Percentiles rank a stretch among this genome's conserved stretches.
Evolutionary conservation across 2,797 vertebrate genomes (phyloP).

Genomic region (Rhincodon typus): DNA sequence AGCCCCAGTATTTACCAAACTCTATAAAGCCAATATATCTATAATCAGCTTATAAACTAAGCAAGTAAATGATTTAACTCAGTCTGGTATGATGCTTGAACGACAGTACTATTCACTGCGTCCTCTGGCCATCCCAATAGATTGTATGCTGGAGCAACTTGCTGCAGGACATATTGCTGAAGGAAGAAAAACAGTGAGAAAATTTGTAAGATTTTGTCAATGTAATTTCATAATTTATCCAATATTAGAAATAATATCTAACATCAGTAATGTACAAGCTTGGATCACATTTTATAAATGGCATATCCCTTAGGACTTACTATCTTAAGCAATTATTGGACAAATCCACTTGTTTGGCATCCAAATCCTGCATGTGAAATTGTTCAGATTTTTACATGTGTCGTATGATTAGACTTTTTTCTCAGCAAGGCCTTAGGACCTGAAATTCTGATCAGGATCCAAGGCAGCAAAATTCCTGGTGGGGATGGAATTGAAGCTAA

Average conservation of each 20-base stretch:
- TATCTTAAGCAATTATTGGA: not conserved
- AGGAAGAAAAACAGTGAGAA: constrained; percentile 17
- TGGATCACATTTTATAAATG: not conserved
- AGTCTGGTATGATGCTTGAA: constrained; percentile 82
- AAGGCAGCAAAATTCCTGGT: not conserved
- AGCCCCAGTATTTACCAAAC: not conserved
- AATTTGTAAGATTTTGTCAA: not conserved
- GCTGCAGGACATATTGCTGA: constrained; percentile 90
- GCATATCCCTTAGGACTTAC: not conserved
- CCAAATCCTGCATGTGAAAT: not conserved
- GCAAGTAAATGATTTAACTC: constrained; percentile 60
- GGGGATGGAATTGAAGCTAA: not conserved
- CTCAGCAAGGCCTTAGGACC: not conserved
- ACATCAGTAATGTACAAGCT: not conserved
- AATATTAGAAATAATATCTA: too few species aligned
- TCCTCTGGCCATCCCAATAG: constrained; percentile 84
- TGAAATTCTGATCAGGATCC: not conserved
- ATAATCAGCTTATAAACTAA: not conserved
- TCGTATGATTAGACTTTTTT: not conserved
- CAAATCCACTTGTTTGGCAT: not conserved
- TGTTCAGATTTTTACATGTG: not conserved
- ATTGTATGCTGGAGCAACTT: constrained; percentile 85
- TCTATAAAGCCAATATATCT: not conserved
- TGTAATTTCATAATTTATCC: not conserved
- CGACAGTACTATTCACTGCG: constrained; percentile 70